Base-by-base conservation (phyloP, 2,113 vertebrate species). In the Steatornis caripensis region DNA sequence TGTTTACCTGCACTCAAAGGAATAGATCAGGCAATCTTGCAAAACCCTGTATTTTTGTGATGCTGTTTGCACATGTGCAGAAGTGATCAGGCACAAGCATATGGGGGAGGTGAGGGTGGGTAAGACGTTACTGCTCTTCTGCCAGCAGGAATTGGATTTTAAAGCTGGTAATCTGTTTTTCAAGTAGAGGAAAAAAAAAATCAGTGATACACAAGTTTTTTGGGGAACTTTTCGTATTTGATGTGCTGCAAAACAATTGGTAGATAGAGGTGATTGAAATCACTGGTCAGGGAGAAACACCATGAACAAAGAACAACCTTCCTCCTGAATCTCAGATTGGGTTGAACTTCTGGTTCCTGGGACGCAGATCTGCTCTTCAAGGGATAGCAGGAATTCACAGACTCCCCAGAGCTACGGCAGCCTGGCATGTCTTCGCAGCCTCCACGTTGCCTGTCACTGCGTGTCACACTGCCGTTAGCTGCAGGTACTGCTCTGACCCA, bases 401-500 rank as follows among this genome's bases (percentile, higher is more conserved):
- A 37, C 15, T 51, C 7, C 45, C 30, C 11, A 41, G 45, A 41
- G n/a, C 37, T 41, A 21, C 0, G 1, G 26, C 45, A 86, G 37
- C 15, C 37, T 53, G 43, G 11, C 18, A 17, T 7, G 22, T 64
- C 22, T 53, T 76, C 46, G 60, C 16, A 61, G 57, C 20, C 21
- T 17, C 51, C 26, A 6, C 0, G 1, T 49, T 58, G 34, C 64
- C n/a, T 4, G 0, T 39, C 1, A 2, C 49, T 81, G 27, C 1
- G 0, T 48, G 11, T 36, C 12, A 16, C 1, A 2, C 29, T 68
- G 34, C 24, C 0, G 1, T 76, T 65, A 46, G 18, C 8, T 58
- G 21, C 18, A 6, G 15, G 54, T 69, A 32, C 30, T 34, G 48
- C 45, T 58, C 37, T 62, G n/a, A 57, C 16, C 37, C 43, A 46